These are phyloP conservation scores for Oreochromis grahami DNA, from an alignment of 2,797 vertebrate species.

Conservation along the genomic window DNA sequence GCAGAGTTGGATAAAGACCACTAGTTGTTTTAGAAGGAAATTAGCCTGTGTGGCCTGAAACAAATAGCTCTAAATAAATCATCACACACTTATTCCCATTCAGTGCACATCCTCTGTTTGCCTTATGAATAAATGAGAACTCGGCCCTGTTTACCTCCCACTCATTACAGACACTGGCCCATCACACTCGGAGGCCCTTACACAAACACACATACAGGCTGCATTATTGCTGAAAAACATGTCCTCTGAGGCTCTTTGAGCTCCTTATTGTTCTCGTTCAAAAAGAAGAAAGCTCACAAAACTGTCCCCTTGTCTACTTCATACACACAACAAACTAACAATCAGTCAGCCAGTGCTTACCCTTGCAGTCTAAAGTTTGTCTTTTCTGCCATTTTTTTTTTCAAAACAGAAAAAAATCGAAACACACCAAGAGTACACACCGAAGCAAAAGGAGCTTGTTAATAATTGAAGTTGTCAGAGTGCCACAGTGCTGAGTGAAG, in stretches of 20 bases:
- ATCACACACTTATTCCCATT: constrained; percentile 78
- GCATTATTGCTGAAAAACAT: neutral
- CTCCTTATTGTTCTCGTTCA: neutral
- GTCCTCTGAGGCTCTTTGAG: neutral
- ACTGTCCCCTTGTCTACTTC: neutral
- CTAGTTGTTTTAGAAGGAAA: constrained; percentile 50
- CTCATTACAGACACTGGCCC: constrained; percentile 64
- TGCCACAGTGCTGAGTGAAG: constrained; percentile 51
- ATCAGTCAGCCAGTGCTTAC: neutral
- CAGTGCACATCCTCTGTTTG: constrained; percentile 75
- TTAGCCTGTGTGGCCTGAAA: constrained; percentile 67
- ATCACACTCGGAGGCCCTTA: constrained; percentile 8
- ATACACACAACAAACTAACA: neutral
- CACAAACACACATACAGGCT: neutral
- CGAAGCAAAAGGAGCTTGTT: constrained; percentile 49
- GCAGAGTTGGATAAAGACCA: constrained; percentile 33
- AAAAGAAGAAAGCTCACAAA: neutral
- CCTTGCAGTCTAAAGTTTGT: neutral
- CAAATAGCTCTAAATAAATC: constrained; percentile 83
- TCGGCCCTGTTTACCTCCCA: constrained; percentile 74
- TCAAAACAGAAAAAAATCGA: neutral
- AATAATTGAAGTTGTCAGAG: constrained; percentile 70
- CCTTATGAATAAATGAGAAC: constrained; percentile 88
- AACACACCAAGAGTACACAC: constrained; percentile 36
- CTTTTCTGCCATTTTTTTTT: neutral